Evolutionary conservation across 2,888 invertebrate genomes (phyloP), one percentile per base, ranked within the genome.

Genomic region (Melikaiella ostensackeni): DNA sequence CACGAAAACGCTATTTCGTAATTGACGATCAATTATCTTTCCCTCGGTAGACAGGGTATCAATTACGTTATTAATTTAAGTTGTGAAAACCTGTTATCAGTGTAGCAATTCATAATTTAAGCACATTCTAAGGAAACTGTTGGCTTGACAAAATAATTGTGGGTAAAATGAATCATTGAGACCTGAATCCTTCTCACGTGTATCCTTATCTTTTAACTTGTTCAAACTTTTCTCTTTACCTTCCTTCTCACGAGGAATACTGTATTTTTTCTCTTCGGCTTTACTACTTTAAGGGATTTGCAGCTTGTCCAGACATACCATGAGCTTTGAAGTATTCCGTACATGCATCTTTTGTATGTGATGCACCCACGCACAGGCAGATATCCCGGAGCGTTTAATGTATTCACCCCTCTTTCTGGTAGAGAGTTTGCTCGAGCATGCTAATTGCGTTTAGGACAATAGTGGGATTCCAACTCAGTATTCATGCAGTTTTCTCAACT

Each of bases 361-460:
- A 70, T 50, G 27, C 85, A 84, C 85, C 85, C 83, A 85, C 85
- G 84, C 85, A 77, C 79, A 80, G 80, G 64, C 81, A 77, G 79
- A 81, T 86, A 85, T 85, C 86, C 86, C 84, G 84, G 81, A 82
- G 82, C 78, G 81, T 83, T 85, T 85, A 85, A 85, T 85, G 78
- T 85, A 85, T 85, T 85, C 85, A 86, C 85, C 86, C 86, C 82
- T 82, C 82, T 84, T 77, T 76, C 81, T 76, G 81, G 81, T 80
- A 46, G 83, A 86, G 85, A 85, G 85, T 84, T 84, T 74, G 81
- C 77, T 76, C 81, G 82, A 82, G 87, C 86, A 86, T 86, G 86
- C 87, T 86, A 86, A 86, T 86, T 86, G 85, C 82, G 82, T 74
- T 79, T 82, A 80, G 86, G 85, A 86, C 86, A 86, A 86, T 86